phyloP scores from a whole-genome alignment of 2,888 invertebrate species.

The Metalampra italica region DNA sequence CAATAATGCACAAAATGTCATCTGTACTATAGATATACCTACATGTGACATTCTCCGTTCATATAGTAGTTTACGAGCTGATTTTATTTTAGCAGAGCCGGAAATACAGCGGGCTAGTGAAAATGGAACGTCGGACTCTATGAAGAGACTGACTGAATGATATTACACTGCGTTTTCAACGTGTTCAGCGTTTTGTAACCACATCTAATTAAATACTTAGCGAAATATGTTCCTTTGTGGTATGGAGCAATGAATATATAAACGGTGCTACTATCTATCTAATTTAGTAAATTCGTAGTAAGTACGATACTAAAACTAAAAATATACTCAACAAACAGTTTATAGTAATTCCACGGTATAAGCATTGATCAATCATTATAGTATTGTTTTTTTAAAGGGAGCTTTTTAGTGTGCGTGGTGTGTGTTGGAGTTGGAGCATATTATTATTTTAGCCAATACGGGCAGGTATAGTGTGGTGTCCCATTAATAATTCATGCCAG shows the following conservation, averaged over 20 bases:
- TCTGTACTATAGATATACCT: too few relatives aligned
- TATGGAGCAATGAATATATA: neutral
- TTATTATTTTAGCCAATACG: neutral
- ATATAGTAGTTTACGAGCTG: conserved; percentile 5
- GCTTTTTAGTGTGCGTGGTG: too few relatives aligned
- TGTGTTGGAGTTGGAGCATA: neutral
- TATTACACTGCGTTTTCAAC: too few relatives aligned
- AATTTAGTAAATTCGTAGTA: too few relatives aligned
- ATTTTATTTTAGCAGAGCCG: conserved; percentile 40
- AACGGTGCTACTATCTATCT: too few relatives aligned
- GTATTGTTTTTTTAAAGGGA: too few relatives aligned
- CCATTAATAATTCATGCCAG: neutral
- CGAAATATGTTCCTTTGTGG: neutral
- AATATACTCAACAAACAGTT: too few relatives aligned
- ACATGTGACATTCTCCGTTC: neutral
- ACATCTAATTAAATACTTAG: too few relatives aligned
- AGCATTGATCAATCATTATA: too few relatives aligned
- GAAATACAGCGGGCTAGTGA: conserved; percentile 33
- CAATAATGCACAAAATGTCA: neutral
- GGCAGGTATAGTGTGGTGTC: conserved; percentile 4
- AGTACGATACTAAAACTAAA: too few relatives aligned
- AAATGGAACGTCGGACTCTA: conserved; percentile 25
- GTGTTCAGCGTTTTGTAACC: too few relatives aligned
- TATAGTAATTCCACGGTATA: too few relatives aligned
- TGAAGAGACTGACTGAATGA: neutral